A percentile compares a stretch with the other conserved stretches of the same genome.
Conservation (phyloP, 37 sponge, comb jelly and placozoan genomes). For the Bolinopsis microptera region DNA sequence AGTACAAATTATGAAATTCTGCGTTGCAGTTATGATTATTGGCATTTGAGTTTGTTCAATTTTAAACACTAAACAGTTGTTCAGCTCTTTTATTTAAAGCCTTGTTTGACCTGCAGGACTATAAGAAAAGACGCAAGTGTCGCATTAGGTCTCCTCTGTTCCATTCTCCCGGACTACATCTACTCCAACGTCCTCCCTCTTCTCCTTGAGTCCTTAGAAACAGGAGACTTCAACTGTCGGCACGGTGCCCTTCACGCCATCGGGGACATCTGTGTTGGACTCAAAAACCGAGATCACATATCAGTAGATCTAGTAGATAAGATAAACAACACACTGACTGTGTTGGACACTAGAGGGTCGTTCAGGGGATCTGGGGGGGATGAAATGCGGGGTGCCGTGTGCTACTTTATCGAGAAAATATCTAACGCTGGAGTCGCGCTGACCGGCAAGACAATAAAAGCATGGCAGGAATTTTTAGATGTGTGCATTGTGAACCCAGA, state of each 20-base stretch:
- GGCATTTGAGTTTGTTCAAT: no score
- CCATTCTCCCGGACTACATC: background rate
- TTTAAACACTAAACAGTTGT: no score
- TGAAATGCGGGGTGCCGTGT: conserved; percentile 84
- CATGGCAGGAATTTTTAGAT: conserved; percentile 39
- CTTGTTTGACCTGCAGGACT: background rate
- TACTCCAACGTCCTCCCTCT: conserved; percentile 70
- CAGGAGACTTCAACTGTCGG: conserved; percentile 75
- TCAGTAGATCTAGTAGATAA: conserved; percentile 13
- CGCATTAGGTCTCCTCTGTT: conserved; percentile 46
- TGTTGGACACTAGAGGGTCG: conserved; percentile 67
- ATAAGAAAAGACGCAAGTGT: conserved; percentile 4
- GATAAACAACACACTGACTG: conserved; percentile 57
- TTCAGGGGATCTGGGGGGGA: conserved; percentile 85
- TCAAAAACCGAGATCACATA: background rate
- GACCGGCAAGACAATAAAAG: background rate
- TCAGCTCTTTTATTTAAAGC: no score
- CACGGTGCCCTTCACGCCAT: conserved; percentile 88
- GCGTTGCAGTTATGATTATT: no score
- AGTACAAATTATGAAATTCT: no score
- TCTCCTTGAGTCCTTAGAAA: conserved; percentile 71
- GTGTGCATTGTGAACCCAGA: conserved; percentile 52
- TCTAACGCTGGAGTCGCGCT: conserved; percentile 50
- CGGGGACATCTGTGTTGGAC: conserved; percentile 69
- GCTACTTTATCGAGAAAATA: conserved; percentile 80